Conservation (phyloP, 64 coral and sea anemone species). For the Anthopleura sola region DNA sequence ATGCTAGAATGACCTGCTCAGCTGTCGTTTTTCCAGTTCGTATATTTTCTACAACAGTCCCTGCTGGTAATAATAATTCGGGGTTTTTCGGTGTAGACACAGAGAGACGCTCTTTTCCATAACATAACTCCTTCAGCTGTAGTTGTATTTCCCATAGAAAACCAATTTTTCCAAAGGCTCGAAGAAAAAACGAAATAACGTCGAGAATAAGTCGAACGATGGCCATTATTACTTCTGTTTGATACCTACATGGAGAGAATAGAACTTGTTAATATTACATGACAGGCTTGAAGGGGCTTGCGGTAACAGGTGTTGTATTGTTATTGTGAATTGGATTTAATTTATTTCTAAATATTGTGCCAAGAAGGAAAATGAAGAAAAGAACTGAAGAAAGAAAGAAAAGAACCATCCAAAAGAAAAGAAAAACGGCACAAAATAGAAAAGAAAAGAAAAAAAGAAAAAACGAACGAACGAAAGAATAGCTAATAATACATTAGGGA, state of each 20-base stretch:
- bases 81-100: constrained; percentile 23
- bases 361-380: background rate
- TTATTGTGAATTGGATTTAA: background rate
- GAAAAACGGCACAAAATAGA: too few species aligned
- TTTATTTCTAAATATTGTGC: background rate
- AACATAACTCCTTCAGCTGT: constrained; percentile 20
- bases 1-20: constrained; percentile 38
- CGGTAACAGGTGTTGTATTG: background rate
- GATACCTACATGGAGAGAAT: background rate
- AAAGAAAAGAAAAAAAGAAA: too few species aligned
- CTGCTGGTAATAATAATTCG: constrained; percentile 41
- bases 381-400: too few species aligned
- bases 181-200: background rate
- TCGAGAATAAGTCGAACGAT: constrained; percentile 1
- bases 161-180: constrained; percentile 8
- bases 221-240: background rate
- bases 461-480: too few species aligned
- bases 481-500: too few species aligned
- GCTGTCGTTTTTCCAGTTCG: constrained; percentile 41
- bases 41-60: constrained; percentile 39
- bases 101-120: constrained; percentile 40
- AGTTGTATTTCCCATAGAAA: constrained; percentile 44
- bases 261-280: background rate
- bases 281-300: background rate
- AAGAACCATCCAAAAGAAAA: too few species aligned